phyloP scores from a whole-genome alignment of 1,140 invertebrate genomes.

The Brachionus manjavacas region DNA sequence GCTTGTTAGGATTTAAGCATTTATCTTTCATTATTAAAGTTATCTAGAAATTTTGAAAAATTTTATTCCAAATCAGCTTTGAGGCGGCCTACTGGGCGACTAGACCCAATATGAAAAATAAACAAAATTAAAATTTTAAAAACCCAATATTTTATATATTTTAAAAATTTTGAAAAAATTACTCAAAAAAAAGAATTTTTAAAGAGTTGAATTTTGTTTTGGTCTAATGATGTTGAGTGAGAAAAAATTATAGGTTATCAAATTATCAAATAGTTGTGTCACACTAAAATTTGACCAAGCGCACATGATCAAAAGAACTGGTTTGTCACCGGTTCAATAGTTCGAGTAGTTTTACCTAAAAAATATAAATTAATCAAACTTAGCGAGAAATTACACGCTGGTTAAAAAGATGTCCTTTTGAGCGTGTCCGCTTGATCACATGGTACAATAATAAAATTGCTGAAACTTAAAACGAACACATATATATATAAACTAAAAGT shows the following conservation, averaged over 20 bases:
- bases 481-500: background rate
- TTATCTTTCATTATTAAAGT: constrained; percentile 35
- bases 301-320: background rate
- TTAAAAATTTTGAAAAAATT: constrained; percentile 26
- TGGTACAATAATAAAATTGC: background rate
- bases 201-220: background rate
- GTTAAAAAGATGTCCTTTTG: background rate
- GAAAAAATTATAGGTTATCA: background rate
- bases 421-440: background rate
- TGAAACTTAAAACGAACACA: background rate
- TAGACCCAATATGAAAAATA: background rate
- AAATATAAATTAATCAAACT: background rate
- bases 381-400: background rate
- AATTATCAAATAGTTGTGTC: background rate
- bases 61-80: background rate
- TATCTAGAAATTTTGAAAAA: background rate
- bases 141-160: constrained; percentile 10
- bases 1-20: background rate
- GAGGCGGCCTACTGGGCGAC: background rate
- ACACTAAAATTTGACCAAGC: background rate
- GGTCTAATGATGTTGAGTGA: background rate
- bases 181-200: constrained; percentile 20
- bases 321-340: background rate
- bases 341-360: background rate
- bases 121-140: background rate